A percentile compares a stretch with the other conserved stretches of the same genome.
These are phyloP conservation scores for Ditula angustiorana DNA, from an alignment of 2,888 invertebrate species.

Conservation along the genomic window DNA sequence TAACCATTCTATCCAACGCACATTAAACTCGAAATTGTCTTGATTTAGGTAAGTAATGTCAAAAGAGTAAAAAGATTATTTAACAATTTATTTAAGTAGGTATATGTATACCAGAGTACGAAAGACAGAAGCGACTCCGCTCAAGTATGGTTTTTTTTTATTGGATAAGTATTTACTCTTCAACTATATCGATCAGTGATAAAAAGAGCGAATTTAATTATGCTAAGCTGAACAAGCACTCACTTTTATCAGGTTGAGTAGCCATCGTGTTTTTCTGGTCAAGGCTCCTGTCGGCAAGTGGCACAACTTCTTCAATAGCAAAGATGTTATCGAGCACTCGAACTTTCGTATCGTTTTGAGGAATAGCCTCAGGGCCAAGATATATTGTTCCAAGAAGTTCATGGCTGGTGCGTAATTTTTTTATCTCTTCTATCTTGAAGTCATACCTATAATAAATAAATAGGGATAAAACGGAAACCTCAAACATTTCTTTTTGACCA, in stretches of 20 bases:
- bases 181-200: neutral
- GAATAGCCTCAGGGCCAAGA: constrained; percentile 81
- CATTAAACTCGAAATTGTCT: no score
- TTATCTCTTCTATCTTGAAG: constrained; percentile 80
- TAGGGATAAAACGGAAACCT: no score
- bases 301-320: constrained; percentile 85
- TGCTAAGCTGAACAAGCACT: constrained; percentile 43
- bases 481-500: no score
- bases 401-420: constrained; percentile 65
- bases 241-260: constrained; percentile 68
- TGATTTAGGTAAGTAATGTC: no score
- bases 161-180: neutral
- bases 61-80: no score
- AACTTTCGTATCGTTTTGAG: constrained; percentile 86
- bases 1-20: no score
- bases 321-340: constrained; percentile 87
- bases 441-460: constrained; percentile 75
- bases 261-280: constrained; percentile 68
- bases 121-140: neutral
- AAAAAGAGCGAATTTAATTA: neutral
- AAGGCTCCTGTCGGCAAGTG: constrained; percentile 71
- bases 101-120: no score
- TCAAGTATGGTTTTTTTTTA: neutral
- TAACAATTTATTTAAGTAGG: no score
- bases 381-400: constrained; percentile 86